Conservation (phyloP, 2,797 vertebrate species). For the Scyliorhinus canicula region DNA sequence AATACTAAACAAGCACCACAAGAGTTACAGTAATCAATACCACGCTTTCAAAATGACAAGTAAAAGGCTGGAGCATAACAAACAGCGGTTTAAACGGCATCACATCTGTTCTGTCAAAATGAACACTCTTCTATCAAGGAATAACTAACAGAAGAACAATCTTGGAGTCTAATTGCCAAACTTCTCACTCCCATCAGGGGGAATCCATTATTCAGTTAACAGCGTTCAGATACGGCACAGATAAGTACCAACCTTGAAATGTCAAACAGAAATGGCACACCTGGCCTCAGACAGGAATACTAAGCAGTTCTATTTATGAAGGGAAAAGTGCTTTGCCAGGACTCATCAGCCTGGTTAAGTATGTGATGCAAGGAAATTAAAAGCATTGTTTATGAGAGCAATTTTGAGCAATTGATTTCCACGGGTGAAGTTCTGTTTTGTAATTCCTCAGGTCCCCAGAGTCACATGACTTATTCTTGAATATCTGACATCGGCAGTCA, state of each 20-base stretch:
- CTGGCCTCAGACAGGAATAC: not conserved
- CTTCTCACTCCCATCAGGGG: not conserved
- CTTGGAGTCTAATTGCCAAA: not conserved
- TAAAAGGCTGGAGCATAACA: not conserved
- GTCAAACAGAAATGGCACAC: not conserved
- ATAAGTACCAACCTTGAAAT: constrained; percentile 2
- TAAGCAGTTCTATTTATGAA: not conserved
- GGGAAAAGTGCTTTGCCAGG: not conserved
- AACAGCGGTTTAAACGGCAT: not conserved
- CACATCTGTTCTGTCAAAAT: not conserved
- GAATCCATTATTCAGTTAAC: not conserved
- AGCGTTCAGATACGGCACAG: not conserved
- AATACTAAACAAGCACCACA: not conserved
- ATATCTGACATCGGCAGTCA: not conserved
- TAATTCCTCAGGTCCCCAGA: not conserved
- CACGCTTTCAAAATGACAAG: not conserved
- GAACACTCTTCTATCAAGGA: not conserved
- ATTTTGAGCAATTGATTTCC: not conserved
- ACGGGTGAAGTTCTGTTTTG: not conserved
- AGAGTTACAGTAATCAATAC: not conserved
- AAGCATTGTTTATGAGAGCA: not conserved
- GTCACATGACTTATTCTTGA: not conserved
- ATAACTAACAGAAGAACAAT: not conserved
- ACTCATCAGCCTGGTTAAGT: not conserved
- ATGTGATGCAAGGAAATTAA: not conserved